Percentiles rank a stretch among this genome's conserved stretches.
These are phyloP conservation scores for Ciconia nigra DNA, from an alignment of 2,797 vertebrate genomes.

Conservation along the genomic window DNA sequence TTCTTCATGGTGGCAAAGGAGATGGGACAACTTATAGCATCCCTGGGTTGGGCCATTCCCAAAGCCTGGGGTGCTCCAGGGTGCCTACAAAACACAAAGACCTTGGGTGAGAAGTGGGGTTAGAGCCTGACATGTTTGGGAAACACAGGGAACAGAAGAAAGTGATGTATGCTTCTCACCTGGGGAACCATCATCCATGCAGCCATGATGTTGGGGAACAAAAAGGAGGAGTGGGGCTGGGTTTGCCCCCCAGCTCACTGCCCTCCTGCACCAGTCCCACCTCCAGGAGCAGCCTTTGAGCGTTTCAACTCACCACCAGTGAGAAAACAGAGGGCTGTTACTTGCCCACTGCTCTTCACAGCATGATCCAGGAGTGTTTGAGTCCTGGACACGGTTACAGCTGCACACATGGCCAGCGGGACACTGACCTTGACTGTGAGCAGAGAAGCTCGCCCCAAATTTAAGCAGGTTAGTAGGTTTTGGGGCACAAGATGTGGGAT, in stretches of 20 bases:
- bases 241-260: background rate
- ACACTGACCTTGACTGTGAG: background rate
- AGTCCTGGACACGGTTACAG: background rate
- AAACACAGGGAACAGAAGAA: background rate
- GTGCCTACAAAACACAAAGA: background rate
- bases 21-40: background rate
- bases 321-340: background rate
- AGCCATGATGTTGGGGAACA: background rate
- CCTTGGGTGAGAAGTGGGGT: background rate
- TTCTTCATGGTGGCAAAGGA: background rate
- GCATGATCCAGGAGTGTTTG: background rate
- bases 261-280: background rate
- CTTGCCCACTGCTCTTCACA: background rate
- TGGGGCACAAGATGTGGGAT: background rate
- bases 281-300: background rate
- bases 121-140: background rate
- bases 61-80: background rate
- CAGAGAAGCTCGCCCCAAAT: background rate
- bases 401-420: rapidly evolving
- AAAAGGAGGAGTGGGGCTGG: background rate
- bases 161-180: background rate
- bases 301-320: background rate
- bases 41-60: background rate
- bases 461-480: background rate
- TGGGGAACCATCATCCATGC: background rate